Evolutionary conservation across 2,113 vertebrate species (phyloP), one percentile per base, ranked within the genome.

Genomic region (Apistogramma diplotaenia): DNA sequence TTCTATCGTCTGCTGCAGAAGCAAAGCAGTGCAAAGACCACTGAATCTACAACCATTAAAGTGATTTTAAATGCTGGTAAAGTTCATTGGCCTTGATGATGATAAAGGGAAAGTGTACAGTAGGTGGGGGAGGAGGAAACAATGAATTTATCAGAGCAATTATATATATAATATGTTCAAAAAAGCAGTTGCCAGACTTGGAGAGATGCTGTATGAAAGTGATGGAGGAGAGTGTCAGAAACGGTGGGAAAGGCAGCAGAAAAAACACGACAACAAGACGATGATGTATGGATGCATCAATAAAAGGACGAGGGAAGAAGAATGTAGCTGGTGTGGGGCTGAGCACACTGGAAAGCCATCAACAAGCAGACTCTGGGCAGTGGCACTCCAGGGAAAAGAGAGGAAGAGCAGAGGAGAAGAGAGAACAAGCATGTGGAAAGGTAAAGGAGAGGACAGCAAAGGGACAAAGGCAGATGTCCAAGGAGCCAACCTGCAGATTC

Each of bases 401-500:
- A 93, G 94, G 92, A 94, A 94, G 92, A 94, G 89, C 89, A 85
- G 85, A 87, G 88, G 89, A 89, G 84, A 74, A 79, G 78, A 89
- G 85, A 89, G 87, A 87, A 87, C 71, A 87, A 92, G 87, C 90
- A 92, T 92, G 90, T 94, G 93, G 91, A 91, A 89, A 94, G 94
- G 93, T 94, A 95, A 95, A 91, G 79, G 81, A 92, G 84, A 94
- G 93, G 94, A 94, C 94, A 94, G 89, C 71, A 57, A 88, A 74
- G 90, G 92, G 91, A 94, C 90, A 88, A 74, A 82, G 89, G 91
- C 91, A 90, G 86, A 89, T 86, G 92, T 91, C 93, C 93, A 93
- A 91, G 65, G 33, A 86, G 62, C 85, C 81, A 53, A 94, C 93
- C 94, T 94, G 94, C 92, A 93, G 88, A 94, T 93, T 92, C 93